Conservation (phyloP, 2,797 vertebrate genomes). For the Scleropages formosus region DNA sequence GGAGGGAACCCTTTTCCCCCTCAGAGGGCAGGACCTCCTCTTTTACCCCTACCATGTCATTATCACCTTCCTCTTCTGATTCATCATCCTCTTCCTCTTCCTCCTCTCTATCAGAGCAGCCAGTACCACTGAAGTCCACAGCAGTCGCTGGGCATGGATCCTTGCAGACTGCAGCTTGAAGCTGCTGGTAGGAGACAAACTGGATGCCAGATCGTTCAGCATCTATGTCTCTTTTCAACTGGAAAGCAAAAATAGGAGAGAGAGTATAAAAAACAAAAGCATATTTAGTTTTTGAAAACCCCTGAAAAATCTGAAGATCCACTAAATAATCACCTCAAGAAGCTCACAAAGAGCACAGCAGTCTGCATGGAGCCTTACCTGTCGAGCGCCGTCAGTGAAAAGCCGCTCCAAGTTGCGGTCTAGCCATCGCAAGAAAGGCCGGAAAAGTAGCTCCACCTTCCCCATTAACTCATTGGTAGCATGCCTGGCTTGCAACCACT, state of each 20-base stretch:
- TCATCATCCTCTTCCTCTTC: slow-evolving; percentile 44
- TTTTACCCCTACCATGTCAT: slow-evolving; percentile 27
- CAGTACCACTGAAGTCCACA: background rate
- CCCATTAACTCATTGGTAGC: slow-evolving; percentile 77
- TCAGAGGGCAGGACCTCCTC: slow-evolving; percentile 31
- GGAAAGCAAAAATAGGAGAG: slow-evolving; percentile 11
- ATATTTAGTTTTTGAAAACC: background rate
- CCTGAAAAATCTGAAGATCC: background rate
- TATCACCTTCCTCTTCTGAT: slow-evolving; percentile 24
- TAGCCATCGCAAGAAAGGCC: slow-evolving; percentile 76
- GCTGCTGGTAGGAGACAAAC: slow-evolving; percentile 75
- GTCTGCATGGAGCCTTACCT: slow-evolving; percentile 55
- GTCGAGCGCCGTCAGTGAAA: slow-evolving; percentile 75
- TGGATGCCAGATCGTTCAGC: slow-evolving; percentile 73
- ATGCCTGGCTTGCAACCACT: slow-evolving; percentile 78
- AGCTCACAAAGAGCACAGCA: background rate
- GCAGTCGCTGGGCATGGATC: slow-evolving; percentile 25
- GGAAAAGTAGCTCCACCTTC: slow-evolving; percentile 75
- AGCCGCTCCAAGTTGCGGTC: slow-evolving; percentile 79
- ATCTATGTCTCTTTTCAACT: slow-evolving; percentile 78
- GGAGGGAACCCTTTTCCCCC: slow-evolving; percentile 32
- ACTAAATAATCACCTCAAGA: background rate
- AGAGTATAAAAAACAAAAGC: background rate
- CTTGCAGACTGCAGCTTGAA: slow-evolving; percentile 63
- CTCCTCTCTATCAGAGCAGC: slow-evolving; percentile 27